Evolutionary conservation across 2,888 invertebrate species (phyloP).

Genomic region (Rutpela maculata): DNA sequence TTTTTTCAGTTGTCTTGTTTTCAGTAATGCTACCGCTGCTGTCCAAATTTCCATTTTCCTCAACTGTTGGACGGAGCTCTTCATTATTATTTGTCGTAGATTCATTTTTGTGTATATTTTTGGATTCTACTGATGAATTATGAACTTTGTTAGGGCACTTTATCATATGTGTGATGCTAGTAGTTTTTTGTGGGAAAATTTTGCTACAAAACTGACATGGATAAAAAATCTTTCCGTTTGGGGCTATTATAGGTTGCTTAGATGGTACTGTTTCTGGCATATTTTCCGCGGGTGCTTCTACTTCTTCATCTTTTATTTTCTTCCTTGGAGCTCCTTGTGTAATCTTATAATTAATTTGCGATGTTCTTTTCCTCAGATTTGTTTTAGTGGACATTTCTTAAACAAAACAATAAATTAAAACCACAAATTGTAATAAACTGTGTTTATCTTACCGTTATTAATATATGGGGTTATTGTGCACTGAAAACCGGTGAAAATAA

Average conservation of each 20-base stretch:
- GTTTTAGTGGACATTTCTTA: constrained; percentile 14
- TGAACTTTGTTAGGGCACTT: constrained; percentile 32
- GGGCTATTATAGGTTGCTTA: constrained; percentile 36
- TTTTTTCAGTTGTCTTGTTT: constrained; percentile 8
- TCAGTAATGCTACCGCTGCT: neutral
- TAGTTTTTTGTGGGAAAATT: constrained; percentile 36
- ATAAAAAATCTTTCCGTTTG: constrained; percentile 40
- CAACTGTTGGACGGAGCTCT: neutral
- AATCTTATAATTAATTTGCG: neutral
- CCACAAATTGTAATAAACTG: neutral
- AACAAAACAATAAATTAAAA: neutral
- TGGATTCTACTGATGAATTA: neutral
- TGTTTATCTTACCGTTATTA: neutral
- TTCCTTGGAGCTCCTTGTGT: neutral
- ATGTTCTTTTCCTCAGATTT: constrained; percentile 15
- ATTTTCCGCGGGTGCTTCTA: neutral
- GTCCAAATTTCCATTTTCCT: neutral
- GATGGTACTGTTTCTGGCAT: neutral
- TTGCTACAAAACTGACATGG: constrained; percentile 43
- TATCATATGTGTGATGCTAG: constrained; percentile 39
- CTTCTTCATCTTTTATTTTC: constrained; percentile 19
- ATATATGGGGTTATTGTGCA: neutral
- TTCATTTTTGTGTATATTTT: neutral
- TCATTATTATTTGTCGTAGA: constrained; percentile 11
- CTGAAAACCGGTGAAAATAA: constrained; percentile 5